Base-by-base conservation (phyloP, 2,888 invertebrate species). In the Apomyelois bistriatella region DNA sequence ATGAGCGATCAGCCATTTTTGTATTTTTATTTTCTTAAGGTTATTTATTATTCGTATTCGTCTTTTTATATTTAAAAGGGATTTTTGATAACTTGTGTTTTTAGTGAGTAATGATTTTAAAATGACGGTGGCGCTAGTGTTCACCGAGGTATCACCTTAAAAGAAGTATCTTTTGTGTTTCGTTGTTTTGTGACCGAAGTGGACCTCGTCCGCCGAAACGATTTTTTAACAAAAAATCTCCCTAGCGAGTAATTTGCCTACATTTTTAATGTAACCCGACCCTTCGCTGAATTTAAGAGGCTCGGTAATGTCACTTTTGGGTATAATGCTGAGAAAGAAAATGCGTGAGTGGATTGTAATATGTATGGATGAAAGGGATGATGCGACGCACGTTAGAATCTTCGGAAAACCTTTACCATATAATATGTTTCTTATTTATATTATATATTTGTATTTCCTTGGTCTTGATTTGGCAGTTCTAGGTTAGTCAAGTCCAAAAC, bases 191-290 rank as follows among this genome's bases (percentile, higher is more conserved):
- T 9, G 8, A 32, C 8, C 32, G 5, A 6, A 32, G 28, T 32
- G 46, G 30, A 30, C 46, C 32, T 15, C 30, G 15, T 30, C 30
- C 35, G 15, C 32, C 32, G 15, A 46, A 46, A 46, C 30, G 46
- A 10, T 55, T 54, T 59, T 59, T 53, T 49, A 42, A 22, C 56
- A 17, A 16, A 55, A 58, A 59, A 49, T 46, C 54, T 60, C 68
- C 66, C 68, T 47, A 22, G 56, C 51, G 66, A 52, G 53, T 62
- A 56, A 68, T 72, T 66, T 64, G 59, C 68, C 64, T 72, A 68
- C 68, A 74, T 72, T 69, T 72, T 72, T 72, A 71, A 72, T 66
- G 62, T 61, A 62, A 58, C 57, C 65, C 63, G 64, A 69, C 70
- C 71, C 62, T 68, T 62, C 59, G 54, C 59, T 43, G 56, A 60